A percentile compares a stretch with the other conserved stretches of the same genome.
phyloP scores from a whole-genome alignment of 2,797 vertebrate genomes.

The Poecilia gillii region DNA sequence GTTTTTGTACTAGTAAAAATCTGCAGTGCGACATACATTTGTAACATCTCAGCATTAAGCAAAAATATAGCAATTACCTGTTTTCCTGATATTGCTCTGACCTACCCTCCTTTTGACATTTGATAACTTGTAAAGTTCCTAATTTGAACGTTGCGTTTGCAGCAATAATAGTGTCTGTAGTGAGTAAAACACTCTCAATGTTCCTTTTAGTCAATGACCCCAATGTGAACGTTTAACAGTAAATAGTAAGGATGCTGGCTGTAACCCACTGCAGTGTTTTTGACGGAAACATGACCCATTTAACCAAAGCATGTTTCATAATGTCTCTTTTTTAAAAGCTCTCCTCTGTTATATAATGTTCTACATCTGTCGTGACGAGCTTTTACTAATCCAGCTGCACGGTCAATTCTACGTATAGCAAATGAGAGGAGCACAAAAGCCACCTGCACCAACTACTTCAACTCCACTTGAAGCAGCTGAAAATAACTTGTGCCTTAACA shows the following conservation, averaged over 20 bases:
- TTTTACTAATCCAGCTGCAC: conserved; percentile 43
- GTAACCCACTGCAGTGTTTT: not conserved
- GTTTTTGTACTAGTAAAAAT: not conserved
- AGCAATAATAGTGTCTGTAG: not conserved
- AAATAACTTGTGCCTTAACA: conserved; percentile 46
- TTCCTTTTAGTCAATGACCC: not conserved
- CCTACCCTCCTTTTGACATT: not conserved
- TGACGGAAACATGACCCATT: conserved; percentile 14
- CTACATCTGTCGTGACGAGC: conserved; percentile 51
- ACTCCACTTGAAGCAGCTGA: conserved; percentile 56
- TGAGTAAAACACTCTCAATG: not conserved
- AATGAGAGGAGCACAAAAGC: conserved; percentile 39
- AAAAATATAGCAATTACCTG: not conserved
- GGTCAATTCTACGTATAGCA: conserved; percentile 38
- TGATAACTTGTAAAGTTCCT: not conserved
- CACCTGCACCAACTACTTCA: conserved; percentile 62
- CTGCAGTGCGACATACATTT: not conserved
- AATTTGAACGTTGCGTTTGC: not conserved
- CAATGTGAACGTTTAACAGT: not conserved
- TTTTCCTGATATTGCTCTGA: not conserved
- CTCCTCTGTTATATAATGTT: conserved; percentile 48
- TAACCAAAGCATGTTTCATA: conserved; percentile 31
- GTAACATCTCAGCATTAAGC: not conserved
- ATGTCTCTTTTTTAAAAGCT: conserved; percentile 34
- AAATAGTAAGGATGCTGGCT: not conserved